These are phyloP conservation scores for Gari tellinella DNA, from an alignment of 2,888 invertebrate genomes.

Conservation along the genomic window DNA sequence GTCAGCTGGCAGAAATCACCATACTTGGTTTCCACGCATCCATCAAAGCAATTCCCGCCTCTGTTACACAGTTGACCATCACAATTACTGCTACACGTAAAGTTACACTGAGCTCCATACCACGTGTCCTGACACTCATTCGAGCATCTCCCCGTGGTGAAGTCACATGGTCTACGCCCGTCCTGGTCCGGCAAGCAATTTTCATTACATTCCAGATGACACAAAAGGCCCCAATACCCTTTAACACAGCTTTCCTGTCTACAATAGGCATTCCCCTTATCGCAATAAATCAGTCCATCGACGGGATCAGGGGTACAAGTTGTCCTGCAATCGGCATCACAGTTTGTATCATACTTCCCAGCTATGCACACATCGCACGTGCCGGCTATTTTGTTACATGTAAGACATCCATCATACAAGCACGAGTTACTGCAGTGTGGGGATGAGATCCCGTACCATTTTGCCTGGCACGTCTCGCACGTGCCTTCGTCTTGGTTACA, in stretches of 20 bases:
- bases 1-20: conserved; percentile 24
- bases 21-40: conserved; percentile 34
- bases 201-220: conserved; percentile 19
- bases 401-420: conserved; percentile 19
- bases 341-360: conserved; percentile 31
- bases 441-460: conserved; percentile 20
- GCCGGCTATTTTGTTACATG: conserved; percentile 26
- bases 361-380: conserved; percentile 32
- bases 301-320: conserved; percentile 12
- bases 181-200: conserved; percentile 22
- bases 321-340: conserved; percentile 29
- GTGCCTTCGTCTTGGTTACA: conserved; percentile 37
- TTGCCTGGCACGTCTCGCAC: conserved; percentile 32
- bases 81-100: conserved; percentile 35
- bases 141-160: conserved; percentile 34
- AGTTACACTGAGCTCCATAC: conserved; percentile 43
- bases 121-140: conserved; percentile 28
- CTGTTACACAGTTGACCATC: conserved; percentile 31
- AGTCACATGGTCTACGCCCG: conserved; percentile 32
- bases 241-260: conserved; percentile 28
- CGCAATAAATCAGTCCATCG: conserved; percentile 20
- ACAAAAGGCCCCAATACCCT: conserved; percentile 32
- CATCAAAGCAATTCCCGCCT: conserved; percentile 35
- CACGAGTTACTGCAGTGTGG: conserved; percentile 36
- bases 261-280: conserved; percentile 34